Base-by-base conservation (phyloP, 2,797 vertebrate species). In the Cyclura pinguis region DNA sequence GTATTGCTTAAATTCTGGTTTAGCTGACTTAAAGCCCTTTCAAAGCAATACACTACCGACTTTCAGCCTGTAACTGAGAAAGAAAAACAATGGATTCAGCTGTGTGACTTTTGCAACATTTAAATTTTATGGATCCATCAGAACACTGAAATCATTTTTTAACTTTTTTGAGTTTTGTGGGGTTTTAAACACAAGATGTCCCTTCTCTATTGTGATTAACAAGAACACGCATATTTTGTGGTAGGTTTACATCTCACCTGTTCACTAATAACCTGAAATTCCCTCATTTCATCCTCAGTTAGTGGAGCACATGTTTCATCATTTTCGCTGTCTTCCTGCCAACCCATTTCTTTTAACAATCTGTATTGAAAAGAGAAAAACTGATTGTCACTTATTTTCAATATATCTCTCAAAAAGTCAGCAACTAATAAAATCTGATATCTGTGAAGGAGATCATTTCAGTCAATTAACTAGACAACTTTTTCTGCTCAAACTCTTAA, bases 251-350 rank as follows among this genome's bases (percentile, higher is more conserved):
- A 64, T 52, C 74, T 97, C 94, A 98, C 98, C 97, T 98, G 97
- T 91, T 98, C 97, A 91, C 96, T 97, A 92, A 98, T 98, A 85
- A 96, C 95, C 81, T 94, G 95, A 94, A 98, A 98, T 92, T 98
- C 97, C 93, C 96, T 97, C 97, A 98, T 97, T 91, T 98, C 98
- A 91, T 98, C 98, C 93, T 98, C 98, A 84, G 98, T 98, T 91
- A 98, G 91, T 20, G 98, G 98, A 91, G 98, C 98, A 94, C 93
- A 98, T 0, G 96, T 96, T 92, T 98, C 97, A 93, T 98, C 98
- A 89, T 98, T 98, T 95, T 98, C 98, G 95, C 95, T 96, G 84
- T 98, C 97, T 94, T 98, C 98, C 88, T 97, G 97, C 98, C 98
- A 98, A 88, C 97, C 98, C 98, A 98, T 98, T 89, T 97, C 97